Evolutionary conservation across 2,113 vertebrate species (phyloP), one percentile per base, ranked within the genome.

Genomic region (Vulpes vulpes): DNA sequence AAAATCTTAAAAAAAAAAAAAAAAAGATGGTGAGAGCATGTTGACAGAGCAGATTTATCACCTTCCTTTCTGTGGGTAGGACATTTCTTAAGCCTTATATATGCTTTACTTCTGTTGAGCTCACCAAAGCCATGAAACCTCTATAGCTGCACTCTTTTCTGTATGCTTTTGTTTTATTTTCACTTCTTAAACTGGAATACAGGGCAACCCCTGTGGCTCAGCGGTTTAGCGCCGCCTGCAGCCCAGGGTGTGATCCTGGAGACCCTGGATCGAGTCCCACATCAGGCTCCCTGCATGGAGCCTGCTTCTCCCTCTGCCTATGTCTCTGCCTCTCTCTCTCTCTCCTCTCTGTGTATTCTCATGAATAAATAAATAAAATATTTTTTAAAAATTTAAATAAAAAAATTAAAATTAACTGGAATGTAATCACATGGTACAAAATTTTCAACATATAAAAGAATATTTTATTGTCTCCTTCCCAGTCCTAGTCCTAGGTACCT

Each of bases 141-240:
- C 38, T 38, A 53, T 38, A 67, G 62, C 55, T 19, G 82, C 35
- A 35, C 30, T 16, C 43, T 86, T 78, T 38, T 8, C n/a, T 78
- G 3, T 12, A 82, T 49, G 23, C 57, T 84, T 88, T 60, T 83
- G 5, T 57, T 92, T 92, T 91, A 8, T 95, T 91, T 69, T 96
- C 10, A 80, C 64, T 90, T 94, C 14, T 89, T 94, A 88, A 96
- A 57, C 38, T 91, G 32, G 4, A 65, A 49, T 64, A 60, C 8
- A 86, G 43, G 43, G 43, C 43, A 43, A 1, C 43, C 43, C 43
- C 7, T 6, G 43, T 43, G 43, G 43, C 43, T 43, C 43, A 43
- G 43, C 43, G 1, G 43, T 43, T 43, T 43, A 43, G 43, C 7
- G 43, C 43, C 43, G 6, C 43, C 43, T 43, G 43, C 43, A 43